Evolutionary conservation across 2,113 vertebrate genomes (phyloP), one percentile per base, ranked within the genome.

Genomic region (Hystrix cristata): DNA sequence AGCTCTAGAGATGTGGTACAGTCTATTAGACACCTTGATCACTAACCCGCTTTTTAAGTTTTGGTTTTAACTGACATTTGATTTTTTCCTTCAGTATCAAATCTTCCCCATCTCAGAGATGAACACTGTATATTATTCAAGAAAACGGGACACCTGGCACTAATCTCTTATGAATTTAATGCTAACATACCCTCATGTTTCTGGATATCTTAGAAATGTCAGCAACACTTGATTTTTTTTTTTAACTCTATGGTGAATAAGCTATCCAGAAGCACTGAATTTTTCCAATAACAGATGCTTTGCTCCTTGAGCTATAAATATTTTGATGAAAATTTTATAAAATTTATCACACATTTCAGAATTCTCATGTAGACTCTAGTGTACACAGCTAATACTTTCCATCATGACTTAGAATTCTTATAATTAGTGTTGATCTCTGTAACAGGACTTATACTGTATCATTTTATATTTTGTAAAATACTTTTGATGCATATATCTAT

Each of bases 31-130:
- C 1, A 84, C 64, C 34, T 29, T 74, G 15, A 80, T 95, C 46
- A 71, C 62, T 48, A 82, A 55, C 0, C 12, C 43, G 78, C n/a
- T 87, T 48, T 48, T 5, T 57, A 86, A 90, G 38, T 65, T 72
- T 89, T 74, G 88, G 62, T 81, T 95, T 95, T 87, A 93, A 74
- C 23, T 78, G 60, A 85, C 15, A 67, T 74, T 48, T 74, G 34
- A 34, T 31, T 76, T 82, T 16, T 46, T 62, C 51, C 34, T 69
- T 92, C 14, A 69, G 27, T 34, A 81, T 59, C 53, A 95, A 85
- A 76, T 96, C 65, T 7, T 81, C 53, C 57, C 31, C 34, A 57
- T 53, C 7, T 43, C 53, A 29, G 76, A 78, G 34, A 87, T 78
- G 67, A 82, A 64, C 48, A 88, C 2, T 72, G 11, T 13, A 78